Evolutionary conservation across 2,113 vertebrate genomes (phyloP).

Genomic region (Lonchura striata): DNA sequence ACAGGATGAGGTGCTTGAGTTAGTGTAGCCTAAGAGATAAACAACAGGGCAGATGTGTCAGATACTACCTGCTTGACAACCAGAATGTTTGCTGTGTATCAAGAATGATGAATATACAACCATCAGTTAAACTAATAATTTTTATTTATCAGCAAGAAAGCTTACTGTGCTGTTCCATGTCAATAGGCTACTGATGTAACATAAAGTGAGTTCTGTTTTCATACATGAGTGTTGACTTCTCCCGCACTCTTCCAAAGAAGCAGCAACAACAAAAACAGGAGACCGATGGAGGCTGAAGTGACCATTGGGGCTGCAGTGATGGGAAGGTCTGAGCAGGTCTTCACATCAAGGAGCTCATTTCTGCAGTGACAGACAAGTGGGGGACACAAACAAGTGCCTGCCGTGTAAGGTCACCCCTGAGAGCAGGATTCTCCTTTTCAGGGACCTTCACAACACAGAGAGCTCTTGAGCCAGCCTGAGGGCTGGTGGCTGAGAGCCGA

Average conservation of each 20-base stretch:
- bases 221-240: not conserved
- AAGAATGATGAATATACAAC: conserved; percentile 35
- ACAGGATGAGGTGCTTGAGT: not conserved
- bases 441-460: not conserved
- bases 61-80: conserved; percentile 52
- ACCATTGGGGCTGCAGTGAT: not conserved
- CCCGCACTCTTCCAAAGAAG: not conserved
- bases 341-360: not conserved
- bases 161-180: not conserved
- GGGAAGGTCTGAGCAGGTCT: not conserved
- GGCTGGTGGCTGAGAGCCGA: not conserved
- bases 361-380: not conserved
- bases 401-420: not conserved
- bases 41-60: conserved; percentile 65
- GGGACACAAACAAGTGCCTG: not conserved
- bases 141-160: conserved; percentile 37
- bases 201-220: conserved; percentile 16
- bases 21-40: conserved; percentile 15
- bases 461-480: not conserved
- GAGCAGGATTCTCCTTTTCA: not conserved
- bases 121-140: not conserved
- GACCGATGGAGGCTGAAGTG: not conserved
- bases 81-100: conserved; percentile 2
- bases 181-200: not conserved
- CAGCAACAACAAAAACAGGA: not conserved